Percentiles rank a stretch among this genome's conserved stretches.
These are phyloP conservation scores for Notarius quadriscutis DNA, from an alignment of 2,113 vertebrate genomes.

Conservation along the genomic window DNA sequence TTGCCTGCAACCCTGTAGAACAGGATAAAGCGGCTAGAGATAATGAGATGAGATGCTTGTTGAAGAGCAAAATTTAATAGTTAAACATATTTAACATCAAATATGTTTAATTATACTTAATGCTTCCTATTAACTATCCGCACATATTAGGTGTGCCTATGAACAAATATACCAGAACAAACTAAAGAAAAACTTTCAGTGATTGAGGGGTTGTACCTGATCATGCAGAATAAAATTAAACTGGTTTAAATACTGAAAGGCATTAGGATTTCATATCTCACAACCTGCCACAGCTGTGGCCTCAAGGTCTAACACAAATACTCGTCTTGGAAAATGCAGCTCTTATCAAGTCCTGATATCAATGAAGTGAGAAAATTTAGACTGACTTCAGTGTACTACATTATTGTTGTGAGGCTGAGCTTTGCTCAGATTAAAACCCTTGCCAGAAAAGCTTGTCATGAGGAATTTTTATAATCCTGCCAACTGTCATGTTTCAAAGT, in stretches of 20 bases:
- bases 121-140: neutral
- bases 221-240: neutral
- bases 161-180: neutral
- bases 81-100: neutral
- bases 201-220: neutral
- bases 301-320: neutral
- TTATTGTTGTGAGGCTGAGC: neutral
- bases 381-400: too few relatives aligned
- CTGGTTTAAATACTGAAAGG: neutral
- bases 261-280: constrained; percentile 7
- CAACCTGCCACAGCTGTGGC: neutral
- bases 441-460: constrained; percentile 2
- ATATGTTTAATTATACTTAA: neutral
- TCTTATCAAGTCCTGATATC: neutral
- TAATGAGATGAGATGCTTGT: too few relatives aligned
- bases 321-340: neutral
- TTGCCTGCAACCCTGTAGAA: too few relatives aligned
- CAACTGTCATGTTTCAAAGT: constrained; percentile 17
- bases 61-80: neutral
- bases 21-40: too few relatives aligned
- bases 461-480: constrained; percentile 23
- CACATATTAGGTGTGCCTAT: neutral
- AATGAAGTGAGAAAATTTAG: neutral
- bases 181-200: neutral
- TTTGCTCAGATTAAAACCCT: constrained; percentile 29